Conservation (phyloP, 2,113 vertebrate species). For the Hypomesus transpacificus region DNA sequence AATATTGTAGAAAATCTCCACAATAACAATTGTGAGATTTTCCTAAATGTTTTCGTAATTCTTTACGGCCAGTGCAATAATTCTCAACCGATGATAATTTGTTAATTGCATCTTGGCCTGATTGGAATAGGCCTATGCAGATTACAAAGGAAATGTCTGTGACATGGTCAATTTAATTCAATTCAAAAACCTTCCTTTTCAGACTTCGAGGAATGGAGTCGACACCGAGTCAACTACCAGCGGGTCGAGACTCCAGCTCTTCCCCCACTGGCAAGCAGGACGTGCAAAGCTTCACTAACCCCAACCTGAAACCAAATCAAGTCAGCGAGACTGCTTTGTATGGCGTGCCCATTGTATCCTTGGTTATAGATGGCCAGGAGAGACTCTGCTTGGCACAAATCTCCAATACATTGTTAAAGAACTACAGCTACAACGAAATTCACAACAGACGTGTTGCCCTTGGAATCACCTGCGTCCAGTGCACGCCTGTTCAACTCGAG, state of each 20-base stretch:
- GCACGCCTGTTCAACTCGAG: constrained; percentile 90
- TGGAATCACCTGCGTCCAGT: constrained; percentile 91
- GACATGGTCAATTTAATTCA: not conserved
- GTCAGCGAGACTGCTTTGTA: constrained; percentile 93
- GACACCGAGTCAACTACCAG: constrained; percentile 84
- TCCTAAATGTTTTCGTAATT: too few relatives aligned
- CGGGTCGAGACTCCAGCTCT: constrained; percentile 84
- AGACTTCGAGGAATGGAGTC: constrained; percentile 88
- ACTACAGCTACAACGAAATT: constrained; percentile 94
- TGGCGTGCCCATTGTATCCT: constrained; percentile 89
- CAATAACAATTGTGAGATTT: too few relatives aligned
- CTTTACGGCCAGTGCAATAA: too few relatives aligned
- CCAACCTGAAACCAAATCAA: constrained; percentile 89
- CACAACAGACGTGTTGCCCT: constrained; percentile 88
- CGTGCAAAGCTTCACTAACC: constrained; percentile 77
- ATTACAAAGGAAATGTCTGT: too few relatives aligned
- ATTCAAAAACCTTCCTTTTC: constrained; percentile 4
- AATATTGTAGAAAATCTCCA: too few relatives aligned
- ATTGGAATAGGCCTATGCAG: too few relatives aligned
- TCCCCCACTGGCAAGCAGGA: constrained; percentile 86
- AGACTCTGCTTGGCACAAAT: constrained; percentile 90
- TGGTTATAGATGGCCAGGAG: constrained; percentile 93
- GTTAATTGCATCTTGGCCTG: too few relatives aligned
- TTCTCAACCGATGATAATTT: too few relatives aligned
- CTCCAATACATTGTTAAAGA: constrained; percentile 87